Percentiles rank a stretch among this genome's conserved stretches.
These are phyloP conservation scores for Sphaerophoria taeniata DNA, from an alignment of 2,888 invertebrate genomes.

Conservation along the genomic window DNA sequence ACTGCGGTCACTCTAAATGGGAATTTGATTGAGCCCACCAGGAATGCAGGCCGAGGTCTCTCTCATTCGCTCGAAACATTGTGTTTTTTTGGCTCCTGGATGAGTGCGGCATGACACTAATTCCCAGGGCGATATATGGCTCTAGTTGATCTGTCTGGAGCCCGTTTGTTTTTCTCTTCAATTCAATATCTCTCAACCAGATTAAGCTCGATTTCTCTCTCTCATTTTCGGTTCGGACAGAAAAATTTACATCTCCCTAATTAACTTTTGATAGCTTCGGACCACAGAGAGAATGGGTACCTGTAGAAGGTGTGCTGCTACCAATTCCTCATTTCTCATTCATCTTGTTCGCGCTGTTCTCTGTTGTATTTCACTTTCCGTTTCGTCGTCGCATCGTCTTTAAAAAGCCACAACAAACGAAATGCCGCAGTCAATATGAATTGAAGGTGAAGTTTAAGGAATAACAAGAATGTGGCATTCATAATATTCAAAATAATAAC, in stretches of 20 bases:
- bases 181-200: conserved; percentile 18
- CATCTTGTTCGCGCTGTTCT: conserved; percentile 66
- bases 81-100: conserved; percentile 66
- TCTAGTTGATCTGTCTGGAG: conserved; percentile 55
- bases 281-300: conserved; percentile 68
- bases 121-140: conserved; percentile 72
- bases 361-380: conserved; percentile 67
- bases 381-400: conserved; percentile 42
- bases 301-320: conserved; percentile 69
- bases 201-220: conserved; percentile 36
- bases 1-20: conserved; percentile 72
- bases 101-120: conserved; percentile 73
- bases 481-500: conserved; percentile 47
- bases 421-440: conserved; percentile 35
- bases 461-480: conserved; percentile 18
- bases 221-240: neutral
- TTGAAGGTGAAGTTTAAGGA: conserved; percentile 17
- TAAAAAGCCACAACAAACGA: conserved; percentile 55
- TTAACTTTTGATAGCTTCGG: conserved; percentile 73
- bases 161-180: neutral
- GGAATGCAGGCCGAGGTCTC: conserved; percentile 38
- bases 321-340: conserved; percentile 68
- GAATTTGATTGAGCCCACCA: conserved; percentile 74
- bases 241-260: conserved; percentile 67
- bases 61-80: conserved; percentile 56